Evolutionary conservation across 2,113 vertebrate genomes (phyloP), one percentile per base, ranked within the genome.

Genomic region (Atherinomorus stipes): DNA sequence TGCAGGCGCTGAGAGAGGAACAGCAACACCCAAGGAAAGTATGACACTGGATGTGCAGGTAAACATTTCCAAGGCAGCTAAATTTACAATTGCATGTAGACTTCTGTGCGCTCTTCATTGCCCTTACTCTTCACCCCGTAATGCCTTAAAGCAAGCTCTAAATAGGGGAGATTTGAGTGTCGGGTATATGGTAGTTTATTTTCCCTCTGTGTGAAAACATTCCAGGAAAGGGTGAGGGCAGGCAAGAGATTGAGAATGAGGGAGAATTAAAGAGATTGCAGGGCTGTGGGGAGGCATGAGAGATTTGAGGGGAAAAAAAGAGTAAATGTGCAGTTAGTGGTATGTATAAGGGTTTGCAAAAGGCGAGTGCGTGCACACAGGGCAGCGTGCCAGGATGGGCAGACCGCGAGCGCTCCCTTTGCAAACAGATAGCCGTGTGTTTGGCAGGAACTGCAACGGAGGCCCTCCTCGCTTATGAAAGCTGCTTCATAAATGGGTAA

Each of bases 401-500:
- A 40, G 57, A 85, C 69, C 78, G 10, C 62, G 37, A 85, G 78
- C 16, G 40, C 74, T 78, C 82, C 72, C 64, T 86, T 73, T 10
- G 23, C 79, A 84, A 86, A 91, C 90, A 90, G 75, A 76, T 76
- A 67, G 60, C 50, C 44, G 60, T 88, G 89, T 89, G 88, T 90
- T 90, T 25, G 1, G 53, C 76, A 85, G 85, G 76, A 76, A 64
- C 57, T 71, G 76, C 74, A 61, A 73, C 57, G 5, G 71, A 78
- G 69, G 80, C 73, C 71, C 63, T 26, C 80, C 40, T 45, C 12
- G 7, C 61, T 81, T 91, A 91, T 93, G 85, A 94, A 92, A 92
- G 91, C 90, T 79, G 85, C 83, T 92, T 92, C 89, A 91, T 90
- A 90, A 91, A 83, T 87, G 56, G 82, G 90, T 90, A 91, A 94